Conservation (phyloP, 2,888 invertebrate genomes). For the Aporophyla lueneburgensis region DNA sequence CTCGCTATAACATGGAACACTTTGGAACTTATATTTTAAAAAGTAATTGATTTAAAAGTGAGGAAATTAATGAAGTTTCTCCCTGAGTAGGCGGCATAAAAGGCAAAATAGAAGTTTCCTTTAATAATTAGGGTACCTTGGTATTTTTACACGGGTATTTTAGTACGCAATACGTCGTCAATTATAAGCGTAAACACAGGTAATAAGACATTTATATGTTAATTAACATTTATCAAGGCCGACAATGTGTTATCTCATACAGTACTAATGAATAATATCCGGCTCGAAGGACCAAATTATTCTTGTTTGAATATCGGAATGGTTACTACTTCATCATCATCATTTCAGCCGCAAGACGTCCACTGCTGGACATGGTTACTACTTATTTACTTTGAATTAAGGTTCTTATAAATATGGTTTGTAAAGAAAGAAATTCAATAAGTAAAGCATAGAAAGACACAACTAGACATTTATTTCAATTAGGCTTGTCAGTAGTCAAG, state of each 20-base stretch:
- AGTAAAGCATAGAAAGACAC: too few species aligned
- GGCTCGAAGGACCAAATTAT: conserved; percentile 20
- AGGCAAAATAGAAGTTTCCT: conserved; percentile 1
- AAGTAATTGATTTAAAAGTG: background rate
- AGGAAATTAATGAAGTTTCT: background rate
- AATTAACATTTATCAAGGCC: conserved; percentile 47
- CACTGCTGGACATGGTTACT: too few species aligned
- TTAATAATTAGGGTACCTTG: conserved; percentile 18
- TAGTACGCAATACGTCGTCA: conserved; percentile 4
- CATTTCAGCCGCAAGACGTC: too few species aligned
- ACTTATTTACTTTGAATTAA: too few species aligned
- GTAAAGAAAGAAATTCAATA: too few species aligned
- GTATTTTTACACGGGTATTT: background rate
- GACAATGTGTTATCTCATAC: conserved; percentile 10
- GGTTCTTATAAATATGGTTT: too few species aligned
- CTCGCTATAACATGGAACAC: background rate
- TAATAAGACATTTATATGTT: conserved; percentile 26
- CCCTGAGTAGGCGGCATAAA: background rate
- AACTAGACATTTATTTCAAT: too few species aligned
- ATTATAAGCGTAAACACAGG: conserved; percentile 27
- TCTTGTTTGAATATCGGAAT: too few species aligned
- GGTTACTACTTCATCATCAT: too few species aligned
- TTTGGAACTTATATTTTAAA: background rate
- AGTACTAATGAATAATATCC: conserved; percentile 26
- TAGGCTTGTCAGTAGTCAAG: too few species aligned